Base-by-base conservation (phyloP, 1,140 invertebrate species). In the Drepana arcuata region DNA sequence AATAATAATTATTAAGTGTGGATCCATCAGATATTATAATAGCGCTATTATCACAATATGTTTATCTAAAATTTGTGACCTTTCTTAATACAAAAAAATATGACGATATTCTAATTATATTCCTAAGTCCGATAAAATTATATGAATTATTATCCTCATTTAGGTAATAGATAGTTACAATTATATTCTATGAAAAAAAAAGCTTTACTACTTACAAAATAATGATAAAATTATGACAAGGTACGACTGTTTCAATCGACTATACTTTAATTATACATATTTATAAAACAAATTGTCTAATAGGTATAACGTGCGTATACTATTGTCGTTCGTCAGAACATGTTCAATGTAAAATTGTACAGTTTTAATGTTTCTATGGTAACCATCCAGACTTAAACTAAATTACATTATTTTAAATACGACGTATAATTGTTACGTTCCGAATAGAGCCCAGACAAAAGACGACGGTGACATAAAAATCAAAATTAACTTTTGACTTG, bases 191-290 rank as follows among this genome's bases (percentile, higher is more conserved):
- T 47, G 42, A 45, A 43, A 36, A 26, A 41, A 48, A 31, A 44
- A 43, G 39, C 40, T 59, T 59, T 46, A 45, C 60, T 59, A 63
- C 60, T 63, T 56, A 63, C 29, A 42, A 53, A 37, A 47, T 29
- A 53, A 37, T 28, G 30, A 21, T 48, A 48, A 44, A 42, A 48
- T 44, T 49, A 55, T 60, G 56, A 51, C 45, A 48, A 51, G 48
- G 34, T 28, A 34, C 39, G 32, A 41, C 25, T 40, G 46, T n/a
- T n/a, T n/a, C n/a, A n/a, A n/a, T n/a, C n/a, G n/a, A n/a, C n/a
- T n/a, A n/a, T n/a, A n/a, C n/a, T n/a, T n/a, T n/a, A n/a, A 39
- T 26, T 45, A 34, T 39, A 39, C n/a, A 37, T n/a, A n/a, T n/a
- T 16, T 50, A 40, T 39, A 10, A 34, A 39, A 27, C 14, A 36